A percentile compares a stretch with the other conserved stretches of the same genome.
Conservation (phyloP, 2,888 invertebrate genomes). For the Aleiodes testaceus region DNA sequence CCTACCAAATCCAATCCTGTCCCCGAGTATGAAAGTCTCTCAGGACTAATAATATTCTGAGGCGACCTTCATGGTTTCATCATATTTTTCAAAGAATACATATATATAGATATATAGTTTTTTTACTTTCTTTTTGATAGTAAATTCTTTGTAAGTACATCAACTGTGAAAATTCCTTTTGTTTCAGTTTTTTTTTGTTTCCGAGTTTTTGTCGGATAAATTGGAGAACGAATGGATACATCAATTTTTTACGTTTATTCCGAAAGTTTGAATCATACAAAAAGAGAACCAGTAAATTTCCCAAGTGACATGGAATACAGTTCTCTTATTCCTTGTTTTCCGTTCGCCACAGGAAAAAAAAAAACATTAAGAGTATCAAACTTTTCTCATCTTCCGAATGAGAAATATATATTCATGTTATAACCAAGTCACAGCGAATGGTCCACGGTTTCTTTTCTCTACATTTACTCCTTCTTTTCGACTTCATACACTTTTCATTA, state of each 20-base stretch:
- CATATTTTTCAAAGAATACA: conserved; percentile 14
- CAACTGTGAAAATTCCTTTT: too few species aligned
- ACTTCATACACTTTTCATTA: conserved; percentile 35
- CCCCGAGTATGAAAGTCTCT: conserved; percentile 60
- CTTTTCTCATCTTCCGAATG: conserved; percentile 42
- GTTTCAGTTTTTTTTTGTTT: too few species aligned
- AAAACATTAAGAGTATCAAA: conserved; percentile 35
- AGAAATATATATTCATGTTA: conserved; percentile 42
- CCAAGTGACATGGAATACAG: conserved; percentile 23
- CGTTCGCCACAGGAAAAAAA: background rate
- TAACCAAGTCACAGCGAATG: conserved; percentile 21
- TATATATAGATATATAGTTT: background rate
- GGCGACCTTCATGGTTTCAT: conserved; percentile 25
- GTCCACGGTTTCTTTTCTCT: conserved; percentile 1
- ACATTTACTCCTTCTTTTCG: conserved; percentile 25
- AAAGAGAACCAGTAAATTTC: conserved; percentile 1
- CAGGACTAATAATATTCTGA: conserved; percentile 66
- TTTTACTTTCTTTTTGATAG: too few species aligned
- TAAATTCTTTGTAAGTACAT: too few species aligned
- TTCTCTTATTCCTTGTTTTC: conserved; percentile 14
- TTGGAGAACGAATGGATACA: background rate
- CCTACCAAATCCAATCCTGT: conserved; percentile 66
- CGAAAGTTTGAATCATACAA: background rate
- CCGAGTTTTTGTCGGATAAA: too few species aligned
- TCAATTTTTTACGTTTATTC: background rate